A percentile compares a stretch with the other conserved stretches of the same genome.
phyloP scores from a whole-genome alignment of 2,888 invertebrate species.

The Coleophora flavipennella region DNA sequence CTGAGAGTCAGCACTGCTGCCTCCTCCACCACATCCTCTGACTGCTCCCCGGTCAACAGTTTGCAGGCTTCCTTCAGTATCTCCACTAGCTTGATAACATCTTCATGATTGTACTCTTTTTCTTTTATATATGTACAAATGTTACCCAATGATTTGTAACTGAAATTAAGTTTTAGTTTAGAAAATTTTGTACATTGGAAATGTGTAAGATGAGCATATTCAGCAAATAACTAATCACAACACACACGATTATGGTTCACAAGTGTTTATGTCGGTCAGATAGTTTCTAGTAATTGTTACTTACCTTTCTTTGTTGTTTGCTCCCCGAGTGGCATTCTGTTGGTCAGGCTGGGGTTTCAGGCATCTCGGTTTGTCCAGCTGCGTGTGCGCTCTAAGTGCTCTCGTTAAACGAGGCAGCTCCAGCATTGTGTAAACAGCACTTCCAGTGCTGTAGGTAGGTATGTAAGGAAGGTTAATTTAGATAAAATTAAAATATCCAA shows the following conservation, averaged over 20 bases:
- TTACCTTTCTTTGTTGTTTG: slow-evolving; percentile 44
- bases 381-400: slow-evolving; percentile 76
- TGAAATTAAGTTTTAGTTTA: slow-evolving; percentile 21
- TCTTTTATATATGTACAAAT: slow-evolving; percentile 56
- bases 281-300: slow-evolving; percentile 27
- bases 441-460: too few species aligned
- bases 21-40: slow-evolving; percentile 74
- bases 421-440: slow-evolving; percentile 22
- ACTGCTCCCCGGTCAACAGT: slow-evolving; percentile 68
- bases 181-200: too few species aligned
- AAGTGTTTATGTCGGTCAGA: slow-evolving; percentile 17
- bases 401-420: slow-evolving; percentile 77
- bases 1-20: slow-evolving; percentile 74
- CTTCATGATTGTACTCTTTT: slow-evolving; percentile 34
- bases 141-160: slow-evolving; percentile 63
- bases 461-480: too few species aligned
- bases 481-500: too few species aligned
- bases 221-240: too few species aligned
- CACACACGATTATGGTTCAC: slow-evolving; percentile 6
- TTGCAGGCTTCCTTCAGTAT: slow-evolving; percentile 43
- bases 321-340: slow-evolving; percentile 10
- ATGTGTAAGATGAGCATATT: too few species aligned
- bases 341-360: slow-evolving; percentile 32
- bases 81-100: slow-evolving; percentile 41
- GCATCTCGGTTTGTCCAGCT: slow-evolving; percentile 58